Base-by-base conservation (phyloP, 92 coral and sea anemone species). In the Parazoanthus darwini region DNA sequence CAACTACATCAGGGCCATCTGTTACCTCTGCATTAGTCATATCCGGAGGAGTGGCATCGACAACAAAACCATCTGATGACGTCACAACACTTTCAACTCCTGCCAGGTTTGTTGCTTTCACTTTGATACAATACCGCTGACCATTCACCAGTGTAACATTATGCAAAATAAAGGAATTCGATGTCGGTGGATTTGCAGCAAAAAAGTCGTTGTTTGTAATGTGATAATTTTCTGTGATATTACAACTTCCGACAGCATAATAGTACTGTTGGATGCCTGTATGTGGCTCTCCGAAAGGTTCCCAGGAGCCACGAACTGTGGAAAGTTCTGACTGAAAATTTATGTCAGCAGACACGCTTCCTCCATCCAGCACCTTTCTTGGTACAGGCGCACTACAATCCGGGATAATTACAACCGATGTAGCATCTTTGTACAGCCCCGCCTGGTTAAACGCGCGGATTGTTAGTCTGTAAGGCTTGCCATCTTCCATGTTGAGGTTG, bases 181-280 rank as follows among this genome's bases (percentile, higher is more conserved):
- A 87, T n/a, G 72, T 79, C 0, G 99, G 88, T 67, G 99, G 99
- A 6, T 74, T 33, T 3, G 91, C 90, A 25, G 88, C 89, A 37
- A 95, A n/a, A 75, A 97, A 97, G 18, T 76, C 85, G 67, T 97
- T 95, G 67, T 82, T 89, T 0, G 99, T 97, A 82, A 97, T 92
- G 88, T 97, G 98, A 82, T 97, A 97, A 86, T 97, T 97, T 18
- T 95, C 98, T 54, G 38, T 70, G 66, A 92, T 72, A 35, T 71
- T 71, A 66, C 99, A 97, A 78, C 98, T 95, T 18, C 99, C 99
- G 29, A 94, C 96, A 22, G 99, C 99, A 80, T 84, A 93, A 87
- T 92, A 93, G 90, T 95, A 97, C 86, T 94, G 97, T 78, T 94
- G 92, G 43, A 97, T 91, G 9, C 89, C 91, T 39, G 96, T 95